Conservation (phyloP, 2,797 vertebrate species). For the Echeneis naucrates region DNA sequence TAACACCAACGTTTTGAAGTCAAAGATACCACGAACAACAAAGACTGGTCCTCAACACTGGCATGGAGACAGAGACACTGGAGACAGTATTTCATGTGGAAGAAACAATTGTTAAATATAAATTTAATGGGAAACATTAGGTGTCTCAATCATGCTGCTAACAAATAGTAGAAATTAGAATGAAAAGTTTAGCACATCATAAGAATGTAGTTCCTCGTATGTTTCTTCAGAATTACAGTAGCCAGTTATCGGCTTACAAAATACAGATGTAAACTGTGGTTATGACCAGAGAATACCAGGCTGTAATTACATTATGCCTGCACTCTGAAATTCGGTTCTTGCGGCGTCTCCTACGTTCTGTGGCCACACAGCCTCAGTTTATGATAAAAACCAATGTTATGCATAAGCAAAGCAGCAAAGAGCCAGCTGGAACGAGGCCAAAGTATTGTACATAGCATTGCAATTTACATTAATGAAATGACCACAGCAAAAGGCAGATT, state of each 20-base stretch:
- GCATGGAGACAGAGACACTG: constrained; percentile 50
- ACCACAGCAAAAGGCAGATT: constrained; percentile 77
- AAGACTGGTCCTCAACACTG: constrained; percentile 36
- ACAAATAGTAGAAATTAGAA: constrained; percentile 23
- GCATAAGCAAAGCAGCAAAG: constrained; percentile 60
- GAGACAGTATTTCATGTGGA: constrained; percentile 26
- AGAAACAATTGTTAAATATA: not conserved
- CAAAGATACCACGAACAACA: constrained; percentile 29
- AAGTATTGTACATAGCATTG: constrained; percentile 76
- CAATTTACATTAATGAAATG: constrained; percentile 83
- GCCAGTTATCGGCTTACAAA: constrained; percentile 55
- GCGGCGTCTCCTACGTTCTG: constrained; percentile 67
- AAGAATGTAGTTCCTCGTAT: constrained; percentile 15
- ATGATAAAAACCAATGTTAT: constrained; percentile 68
- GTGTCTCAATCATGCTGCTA: not conserved
- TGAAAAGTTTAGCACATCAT: constrained; percentile 32
- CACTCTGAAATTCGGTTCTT: constrained; percentile 68
- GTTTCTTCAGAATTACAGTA: constrained; percentile 53
- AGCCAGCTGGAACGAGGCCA: constrained; percentile 74
- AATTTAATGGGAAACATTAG: constrained; percentile 15
- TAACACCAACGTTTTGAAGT: constrained; percentile 62
- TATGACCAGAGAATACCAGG: constrained; percentile 54
- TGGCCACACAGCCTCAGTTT: constrained; percentile 55
- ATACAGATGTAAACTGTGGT: constrained; percentile 70
- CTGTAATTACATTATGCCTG: constrained; percentile 73